A percentile compares a stretch with the other conserved stretches of the same genome.
These are phyloP conservation scores for Steatornis caripensis DNA, from an alignment of 2,113 vertebrate species.

Conservation along the genomic window DNA sequence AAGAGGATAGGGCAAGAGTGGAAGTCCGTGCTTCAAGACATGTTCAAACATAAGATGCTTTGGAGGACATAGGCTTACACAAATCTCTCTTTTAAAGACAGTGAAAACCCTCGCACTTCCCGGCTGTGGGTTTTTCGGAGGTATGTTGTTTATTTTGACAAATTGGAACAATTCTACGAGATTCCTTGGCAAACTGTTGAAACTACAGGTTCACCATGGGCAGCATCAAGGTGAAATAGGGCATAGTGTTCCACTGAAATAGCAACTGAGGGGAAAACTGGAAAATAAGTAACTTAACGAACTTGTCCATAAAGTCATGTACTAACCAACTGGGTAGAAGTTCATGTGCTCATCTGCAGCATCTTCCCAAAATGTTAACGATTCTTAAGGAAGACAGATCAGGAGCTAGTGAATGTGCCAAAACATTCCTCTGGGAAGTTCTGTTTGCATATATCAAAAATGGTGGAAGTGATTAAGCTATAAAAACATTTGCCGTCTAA, in stretches of 20 bases:
- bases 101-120: neutral
- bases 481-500: neutral
- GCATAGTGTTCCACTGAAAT: neutral
- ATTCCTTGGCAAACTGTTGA: neutral
- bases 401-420: neutral
- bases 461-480: neutral
- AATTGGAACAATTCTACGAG: neutral
- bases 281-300: neutral
- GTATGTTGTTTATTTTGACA: neutral
- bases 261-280: neutral
- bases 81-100: neutral
- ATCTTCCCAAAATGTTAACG: neutral
- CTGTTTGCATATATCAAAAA: neutral
- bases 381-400: neutral
- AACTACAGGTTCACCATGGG: neutral
- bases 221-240: neutral
- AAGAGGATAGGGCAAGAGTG: neutral
- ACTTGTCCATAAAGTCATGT: neutral
- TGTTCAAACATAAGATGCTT: neutral
- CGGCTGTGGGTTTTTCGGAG: neutral
- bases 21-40: neutral
- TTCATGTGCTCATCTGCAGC: neutral
- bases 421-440: neutral
- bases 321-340: neutral
- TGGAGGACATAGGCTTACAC: neutral